Percentiles rank a stretch among this genome's conserved stretches.
phyloP scores from a whole-genome alignment of 2,888 invertebrate genomes.

The Limnephilus rhombicus region DNA sequence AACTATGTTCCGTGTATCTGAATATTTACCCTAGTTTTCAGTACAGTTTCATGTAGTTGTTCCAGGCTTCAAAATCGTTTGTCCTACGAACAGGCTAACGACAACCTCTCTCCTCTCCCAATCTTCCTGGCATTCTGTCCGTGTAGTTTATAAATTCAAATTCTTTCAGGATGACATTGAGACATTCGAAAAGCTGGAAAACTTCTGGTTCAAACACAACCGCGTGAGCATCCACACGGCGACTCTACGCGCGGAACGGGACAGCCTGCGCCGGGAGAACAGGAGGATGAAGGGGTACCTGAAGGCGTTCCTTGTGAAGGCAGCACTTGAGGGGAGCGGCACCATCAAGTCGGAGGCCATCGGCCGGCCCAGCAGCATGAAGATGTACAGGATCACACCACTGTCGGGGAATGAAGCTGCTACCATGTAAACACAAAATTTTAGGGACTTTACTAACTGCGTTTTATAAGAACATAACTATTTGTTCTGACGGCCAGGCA shows the following conservation, averaged over 20 bases:
- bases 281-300: slow-evolving; percentile 79
- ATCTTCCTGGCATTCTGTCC: not conserved
- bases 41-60: too few relatives aligned
- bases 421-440: slow-evolving; percentile 66
- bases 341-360: slow-evolving; percentile 64
- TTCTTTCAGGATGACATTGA: slow-evolving; percentile 74
- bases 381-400: slow-evolving; percentile 61
- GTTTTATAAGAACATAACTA: too few relatives aligned
- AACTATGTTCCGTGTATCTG: too few relatives aligned
- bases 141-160: not conserved
- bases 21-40: too few relatives aligned
- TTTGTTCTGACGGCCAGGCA: too few relatives aligned
- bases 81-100: not conserved
- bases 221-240: slow-evolving; percentile 73
- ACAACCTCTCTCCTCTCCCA: not conserved
- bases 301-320: slow-evolving; percentile 79
- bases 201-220: slow-evolving; percentile 81
- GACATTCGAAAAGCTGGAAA: slow-evolving; percentile 81
- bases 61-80: not conserved
- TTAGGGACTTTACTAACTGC: not conserved
- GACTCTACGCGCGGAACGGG: slow-evolving; percentile 73
- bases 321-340: slow-evolving; percentile 75
- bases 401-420: slow-evolving; percentile 40
- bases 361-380: slow-evolving; percentile 68
- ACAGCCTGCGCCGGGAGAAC: slow-evolving; percentile 80